Evolutionary conservation across 2,888 invertebrate genomes (phyloP), one percentile per base, ranked within the genome.

Genomic region (Leptinotarsa juncta): DNA sequence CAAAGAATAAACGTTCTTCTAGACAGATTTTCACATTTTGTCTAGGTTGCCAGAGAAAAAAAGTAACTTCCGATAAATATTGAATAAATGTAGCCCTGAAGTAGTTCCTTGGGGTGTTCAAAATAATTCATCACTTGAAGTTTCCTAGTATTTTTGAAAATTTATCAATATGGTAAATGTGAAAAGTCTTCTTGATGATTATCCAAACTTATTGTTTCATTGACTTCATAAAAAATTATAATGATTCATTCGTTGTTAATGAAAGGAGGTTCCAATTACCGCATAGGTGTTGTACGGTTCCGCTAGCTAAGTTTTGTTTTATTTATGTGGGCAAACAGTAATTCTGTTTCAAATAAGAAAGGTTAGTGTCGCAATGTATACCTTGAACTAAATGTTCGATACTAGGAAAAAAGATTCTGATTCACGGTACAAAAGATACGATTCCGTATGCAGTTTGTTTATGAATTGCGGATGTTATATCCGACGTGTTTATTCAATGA

Each of bases 301-400:
- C 42, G 16, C 18, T 42, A 32, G 10, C 7, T n/a, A 16, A 42
- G 10, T 62, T 62, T 20, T 42, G 42, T 16, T 62, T 26, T 32
- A 62, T 62, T 62, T 32, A 32, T 32, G n/a, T 32, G 5, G 26
- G 26, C 4, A 42, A 18, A 42, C 15, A 62, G 16, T 32, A 62
- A n/a, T 23, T 57, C 18, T 32, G 32, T 10, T 18, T 42, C n/a
- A 16, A 62, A 62, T 42, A 3, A n/a, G 42, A 62, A 62, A 62
- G 62, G 62, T 62, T 42, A 62, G 42, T 62, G 18, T 42, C n/a
- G 62, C n/a, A 42, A 62, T 32, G n/a, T 26, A 16, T n/a, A 62
- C 62, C 62, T 62, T 62, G 62, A 62, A 62, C 62, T 62, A 42
- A 62, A 62, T 62, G 42, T 26, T 42, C 4, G 62, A 5, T 32